These are phyloP conservation scores for Chelonus insularis DNA, from an alignment of 1,140 invertebrate genomes.

Conservation along the genomic window DNA sequence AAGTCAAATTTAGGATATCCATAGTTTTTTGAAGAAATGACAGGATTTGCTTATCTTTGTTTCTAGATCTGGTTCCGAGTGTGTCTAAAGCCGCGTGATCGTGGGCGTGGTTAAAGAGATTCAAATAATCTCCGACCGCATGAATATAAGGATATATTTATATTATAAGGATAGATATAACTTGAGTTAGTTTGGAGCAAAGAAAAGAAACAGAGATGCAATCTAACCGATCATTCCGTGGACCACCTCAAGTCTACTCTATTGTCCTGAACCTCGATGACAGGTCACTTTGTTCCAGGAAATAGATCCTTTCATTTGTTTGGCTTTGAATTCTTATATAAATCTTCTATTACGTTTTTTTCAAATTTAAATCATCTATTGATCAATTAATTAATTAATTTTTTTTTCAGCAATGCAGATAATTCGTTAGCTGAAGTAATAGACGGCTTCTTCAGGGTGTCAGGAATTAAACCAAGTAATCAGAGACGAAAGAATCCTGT, in stretches of 20 bases:
- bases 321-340: slow-evolving; percentile 35
- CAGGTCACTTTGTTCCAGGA: slow-evolving; percentile 46
- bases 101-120: slow-evolving; percentile 41
- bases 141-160: background rate
- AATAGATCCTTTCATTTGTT: slow-evolving; percentile 26
- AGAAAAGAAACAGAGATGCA: background rate
- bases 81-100: slow-evolving; percentile 29
- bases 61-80: slow-evolving; percentile 34
- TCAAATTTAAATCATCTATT: background rate
- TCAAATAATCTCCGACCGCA: slow-evolving; percentile 38
- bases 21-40: background rate
- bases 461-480: background rate
- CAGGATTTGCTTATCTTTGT: slow-evolving; percentile 29
- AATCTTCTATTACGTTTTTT: slow-evolving; percentile 32
- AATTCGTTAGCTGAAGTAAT: too few relatives aligned
- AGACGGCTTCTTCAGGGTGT: too few relatives aligned
- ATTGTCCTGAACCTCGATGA: slow-evolving; percentile 31
- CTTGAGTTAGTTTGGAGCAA: too few relatives aligned
- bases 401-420: too few relatives aligned
- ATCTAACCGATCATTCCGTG: background rate
- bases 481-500: slow-evolving; percentile 9
- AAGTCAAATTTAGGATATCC: too few relatives aligned
- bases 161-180: too few relatives aligned
- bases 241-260: background rate
- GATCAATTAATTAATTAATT: too few relatives aligned